Conservation (phyloP, 2,797 vertebrate genomes). For the Gymnoscopelus microlampas region DNA sequence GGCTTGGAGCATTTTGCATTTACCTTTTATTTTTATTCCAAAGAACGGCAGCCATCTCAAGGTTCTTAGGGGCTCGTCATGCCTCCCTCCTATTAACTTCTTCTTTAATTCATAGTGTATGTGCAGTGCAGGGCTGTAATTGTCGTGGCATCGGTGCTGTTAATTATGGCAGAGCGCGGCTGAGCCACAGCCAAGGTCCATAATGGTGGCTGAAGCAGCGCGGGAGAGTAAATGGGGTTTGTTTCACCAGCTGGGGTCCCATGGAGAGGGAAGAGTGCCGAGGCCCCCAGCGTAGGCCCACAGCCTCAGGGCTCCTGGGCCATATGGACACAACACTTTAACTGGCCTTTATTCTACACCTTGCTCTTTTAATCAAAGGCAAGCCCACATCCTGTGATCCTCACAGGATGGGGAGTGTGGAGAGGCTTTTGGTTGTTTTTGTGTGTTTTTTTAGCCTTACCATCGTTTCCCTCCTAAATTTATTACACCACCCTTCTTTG, state of each 20-base stretch:
- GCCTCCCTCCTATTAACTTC: conserved; percentile 94
- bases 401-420: conserved; percentile 62
- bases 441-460: conserved; percentile 50
- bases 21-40: conserved; percentile 92
- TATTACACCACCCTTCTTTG: conserved; percentile 43
- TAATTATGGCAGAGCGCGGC: conserved; percentile 99
- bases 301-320: conserved; percentile 90
- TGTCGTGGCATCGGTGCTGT: conserved; percentile 96
- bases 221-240: conserved; percentile 95
- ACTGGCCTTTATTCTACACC: conserved; percentile 85
- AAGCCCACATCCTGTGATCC: conserved; percentile 76
- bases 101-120: conserved; percentile 93
- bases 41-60: conserved; percentile 87
- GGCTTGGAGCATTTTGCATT: conserved; percentile 90
- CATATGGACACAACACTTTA: conserved; percentile 93
- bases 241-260: conserved; percentile 98
- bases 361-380: conserved; percentile 88
- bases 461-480: conserved; percentile 55
- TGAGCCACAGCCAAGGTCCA: conserved; percentile 98
- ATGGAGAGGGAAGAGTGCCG: conserved; percentile 89
- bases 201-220: conserved; percentile 92
- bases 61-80: conserved; percentile 86
- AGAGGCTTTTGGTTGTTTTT: conserved; percentile 7
- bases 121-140: conserved; percentile 89
- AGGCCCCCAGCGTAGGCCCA: conserved; percentile 89